These are phyloP conservation scores for Plagodis dolabraria DNA, from an alignment of 2,888 invertebrate species.

Conservation along the genomic window DNA sequence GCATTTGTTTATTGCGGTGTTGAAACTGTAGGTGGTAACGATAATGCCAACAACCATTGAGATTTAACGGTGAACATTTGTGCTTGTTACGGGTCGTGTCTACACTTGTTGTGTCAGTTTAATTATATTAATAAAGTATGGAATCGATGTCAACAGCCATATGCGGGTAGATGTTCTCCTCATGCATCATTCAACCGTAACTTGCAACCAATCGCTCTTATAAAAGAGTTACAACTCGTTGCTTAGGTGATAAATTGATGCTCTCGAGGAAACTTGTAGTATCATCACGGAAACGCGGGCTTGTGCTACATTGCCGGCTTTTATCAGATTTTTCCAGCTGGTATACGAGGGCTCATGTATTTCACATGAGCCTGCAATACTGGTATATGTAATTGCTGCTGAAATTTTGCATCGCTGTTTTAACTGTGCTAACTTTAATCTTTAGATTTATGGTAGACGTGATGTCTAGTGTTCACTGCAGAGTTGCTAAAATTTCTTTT, in stretches of 20 bases:
- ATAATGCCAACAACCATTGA: slow-evolving; percentile 34
- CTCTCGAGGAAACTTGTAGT: slow-evolving; percentile 59
- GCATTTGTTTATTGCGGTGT: slow-evolving; percentile 58
- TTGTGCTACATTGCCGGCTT: slow-evolving; percentile 58
- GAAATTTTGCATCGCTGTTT: slow-evolving; percentile 39
- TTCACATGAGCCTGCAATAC: slow-evolving; percentile 54
- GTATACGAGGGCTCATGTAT: slow-evolving; percentile 61
- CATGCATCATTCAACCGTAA: slow-evolving; percentile 65
- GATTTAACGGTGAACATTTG: slow-evolving; percentile 29
- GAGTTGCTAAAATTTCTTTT: neutral
- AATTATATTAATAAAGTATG: slow-evolving; percentile 14
- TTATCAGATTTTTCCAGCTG: slow-evolving; percentile 67
- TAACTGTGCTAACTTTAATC: slow-evolving; percentile 27
- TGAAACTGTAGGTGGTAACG: slow-evolving; percentile 39
- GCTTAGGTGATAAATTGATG: slow-evolving; percentile 60
- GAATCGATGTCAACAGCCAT: slow-evolving; percentile 22
- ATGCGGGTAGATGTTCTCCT: slow-evolving; percentile 39
- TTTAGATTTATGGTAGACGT: slow-evolving; percentile 25
- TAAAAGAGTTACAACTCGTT: slow-evolving; percentile 58
- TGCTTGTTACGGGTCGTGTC: slow-evolving; percentile 38
- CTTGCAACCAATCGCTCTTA: slow-evolving; percentile 67
- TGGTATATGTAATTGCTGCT: slow-evolving; percentile 54
- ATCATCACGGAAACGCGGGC: slow-evolving; percentile 56
- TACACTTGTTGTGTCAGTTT: slow-evolving; percentile 55
- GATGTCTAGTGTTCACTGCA: neutral